Percentiles rank a stretch among this genome's conserved stretches.
These are phyloP conservation scores for Harpagifer antarcticus DNA, from an alignment of 2,797 vertebrate genomes.

Conservation along the genomic window DNA sequence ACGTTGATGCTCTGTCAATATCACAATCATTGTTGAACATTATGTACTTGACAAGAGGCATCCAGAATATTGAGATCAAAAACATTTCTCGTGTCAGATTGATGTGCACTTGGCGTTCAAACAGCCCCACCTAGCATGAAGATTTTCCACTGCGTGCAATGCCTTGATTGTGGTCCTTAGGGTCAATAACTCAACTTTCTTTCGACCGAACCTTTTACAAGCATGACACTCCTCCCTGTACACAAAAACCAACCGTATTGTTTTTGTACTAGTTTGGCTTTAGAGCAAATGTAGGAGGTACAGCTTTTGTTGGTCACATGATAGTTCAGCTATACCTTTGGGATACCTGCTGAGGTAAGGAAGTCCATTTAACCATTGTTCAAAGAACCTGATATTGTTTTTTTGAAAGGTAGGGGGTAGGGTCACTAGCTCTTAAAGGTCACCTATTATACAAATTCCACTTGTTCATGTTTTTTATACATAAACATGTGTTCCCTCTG, in stretches of 20 bases:
- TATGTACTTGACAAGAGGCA: background rate
- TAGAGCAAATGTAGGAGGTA: background rate
- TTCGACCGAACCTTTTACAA: conserved; percentile 6
- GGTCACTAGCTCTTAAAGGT: background rate
- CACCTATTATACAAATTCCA: too few species aligned
- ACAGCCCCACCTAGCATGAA: conserved; percentile 14
- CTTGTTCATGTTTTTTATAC: too few species aligned
- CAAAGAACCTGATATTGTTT: conserved; percentile 15
- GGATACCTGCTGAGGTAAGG: background rate
- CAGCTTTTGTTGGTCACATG: conserved; percentile 19
- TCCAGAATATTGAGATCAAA: background rate
- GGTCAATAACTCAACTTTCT: conserved; percentile 4
- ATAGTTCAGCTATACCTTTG: conserved; percentile 14
- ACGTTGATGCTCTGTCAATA: conserved; percentile 17
- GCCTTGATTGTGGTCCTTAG: background rate
- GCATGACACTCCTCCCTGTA: background rate
- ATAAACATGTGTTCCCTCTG: too few species aligned
- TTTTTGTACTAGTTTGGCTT: background rate
- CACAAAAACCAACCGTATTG: background rate
- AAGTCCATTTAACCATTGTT: too few species aligned
- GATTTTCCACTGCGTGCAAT: background rate
- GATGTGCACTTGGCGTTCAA: conserved; percentile 13
- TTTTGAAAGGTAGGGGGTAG: background rate
- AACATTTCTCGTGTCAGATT: conserved; percentile 20
- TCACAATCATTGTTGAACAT: conserved; percentile 3